phyloP scores from a whole-genome alignment of 2,888 invertebrate genomes.

The Nomada fucata region DNA sequence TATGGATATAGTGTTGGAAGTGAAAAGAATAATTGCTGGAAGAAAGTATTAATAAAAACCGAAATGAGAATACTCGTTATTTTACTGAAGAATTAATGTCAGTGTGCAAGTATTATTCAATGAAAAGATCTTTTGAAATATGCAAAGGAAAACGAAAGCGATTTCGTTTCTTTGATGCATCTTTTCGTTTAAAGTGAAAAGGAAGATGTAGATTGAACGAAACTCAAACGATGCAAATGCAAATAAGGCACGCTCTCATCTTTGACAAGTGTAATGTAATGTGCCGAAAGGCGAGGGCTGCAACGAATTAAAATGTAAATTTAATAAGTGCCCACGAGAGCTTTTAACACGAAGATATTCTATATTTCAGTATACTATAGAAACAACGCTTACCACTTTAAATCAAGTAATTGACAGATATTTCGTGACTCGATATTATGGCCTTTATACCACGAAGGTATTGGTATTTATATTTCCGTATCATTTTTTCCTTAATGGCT shows the following conservation, averaged over 20 bases:
- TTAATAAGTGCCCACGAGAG: slow-evolving; percentile 16
- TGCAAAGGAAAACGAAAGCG: background rate
- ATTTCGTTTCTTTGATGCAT: slow-evolving; percentile 14
- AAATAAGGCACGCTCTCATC: slow-evolving; percentile 41
- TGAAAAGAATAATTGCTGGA: too few relatives aligned
- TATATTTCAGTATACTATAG: background rate
- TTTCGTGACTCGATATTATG: too few relatives aligned
- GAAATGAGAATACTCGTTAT: too few relatives aligned
- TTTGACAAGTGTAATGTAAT: slow-evolving; percentile 24
- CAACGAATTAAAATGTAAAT: slow-evolving; percentile 56
- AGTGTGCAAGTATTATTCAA: too few relatives aligned
- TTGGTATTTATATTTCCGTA: too few relatives aligned
- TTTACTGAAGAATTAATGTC: too few relatives aligned
- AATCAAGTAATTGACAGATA: too few relatives aligned
- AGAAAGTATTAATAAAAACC: too few relatives aligned
- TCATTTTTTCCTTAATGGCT: too few relatives aligned
- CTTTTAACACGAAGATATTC: slow-evolving; percentile 1
- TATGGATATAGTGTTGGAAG: too few relatives aligned
- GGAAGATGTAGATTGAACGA: slow-evolving; percentile 26
- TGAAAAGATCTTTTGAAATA: background rate
- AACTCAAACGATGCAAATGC: slow-evolving; percentile 44
- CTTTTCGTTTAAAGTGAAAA: slow-evolving; percentile 9
- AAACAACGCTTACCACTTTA: too few relatives aligned
- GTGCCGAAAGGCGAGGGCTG: slow-evolving; percentile 10
- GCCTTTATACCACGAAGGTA: too few relatives aligned